These are phyloP conservation scores for Anniella stebbinsi DNA, from an alignment of 2,797 vertebrate genomes.

Conservation along the genomic window DNA sequence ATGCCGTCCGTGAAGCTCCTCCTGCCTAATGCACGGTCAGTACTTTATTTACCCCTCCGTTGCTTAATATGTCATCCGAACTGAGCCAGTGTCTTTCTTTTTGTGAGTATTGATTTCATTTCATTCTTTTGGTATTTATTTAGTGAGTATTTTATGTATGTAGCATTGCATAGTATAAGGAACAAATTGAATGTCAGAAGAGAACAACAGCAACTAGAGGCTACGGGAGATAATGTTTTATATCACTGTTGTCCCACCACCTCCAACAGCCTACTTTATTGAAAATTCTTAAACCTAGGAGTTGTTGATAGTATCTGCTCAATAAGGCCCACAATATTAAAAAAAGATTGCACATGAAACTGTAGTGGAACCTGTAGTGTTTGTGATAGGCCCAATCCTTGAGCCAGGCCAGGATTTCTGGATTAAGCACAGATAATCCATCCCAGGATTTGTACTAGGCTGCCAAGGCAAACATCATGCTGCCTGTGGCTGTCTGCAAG, in stretches of 20 bases:
- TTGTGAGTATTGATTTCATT: constrained; percentile 60
- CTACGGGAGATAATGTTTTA: neutral
- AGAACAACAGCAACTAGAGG: neutral
- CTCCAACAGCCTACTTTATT: neutral
- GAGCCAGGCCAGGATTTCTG: too few relatives aligned
- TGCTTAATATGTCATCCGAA: too few relatives aligned
- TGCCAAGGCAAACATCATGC: too few relatives aligned
- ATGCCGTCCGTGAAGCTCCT: too few relatives aligned
- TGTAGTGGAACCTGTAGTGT: neutral
- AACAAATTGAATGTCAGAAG: neutral
- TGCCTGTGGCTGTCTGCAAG: too few relatives aligned
- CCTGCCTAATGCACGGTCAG: too few relatives aligned
- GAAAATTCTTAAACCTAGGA: neutral
- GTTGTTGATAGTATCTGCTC: neutral
- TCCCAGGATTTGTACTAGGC: too few relatives aligned
- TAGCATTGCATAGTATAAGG: constrained; percentile 1
- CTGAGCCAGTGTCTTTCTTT: too few relatives aligned
- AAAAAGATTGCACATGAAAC: neutral
- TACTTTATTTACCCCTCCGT: too few relatives aligned
- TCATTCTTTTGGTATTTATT: constrained; percentile 49
- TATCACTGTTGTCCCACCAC: neutral
- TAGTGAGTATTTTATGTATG: constrained; percentile 49
- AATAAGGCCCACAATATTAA: neutral
- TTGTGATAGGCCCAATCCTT: too few relatives aligned
- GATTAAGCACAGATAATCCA: too few relatives aligned